Conservation (phyloP, 2,888 invertebrate genomes). For the Parnassius apollo region DNA sequence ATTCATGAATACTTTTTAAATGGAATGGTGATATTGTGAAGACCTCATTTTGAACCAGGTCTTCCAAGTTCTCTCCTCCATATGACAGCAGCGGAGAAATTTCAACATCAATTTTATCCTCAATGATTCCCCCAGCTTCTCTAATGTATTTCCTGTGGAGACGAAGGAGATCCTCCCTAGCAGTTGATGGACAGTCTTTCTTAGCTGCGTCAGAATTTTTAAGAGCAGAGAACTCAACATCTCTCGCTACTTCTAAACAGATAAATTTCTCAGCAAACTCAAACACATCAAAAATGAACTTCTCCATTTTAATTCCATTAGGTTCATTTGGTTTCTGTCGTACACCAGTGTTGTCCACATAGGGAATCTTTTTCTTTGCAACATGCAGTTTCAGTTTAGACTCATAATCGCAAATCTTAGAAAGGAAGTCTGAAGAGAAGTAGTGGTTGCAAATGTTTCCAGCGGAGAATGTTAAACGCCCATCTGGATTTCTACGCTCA, state of each 20-base stretch:
- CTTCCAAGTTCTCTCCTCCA: conserved; percentile 91
- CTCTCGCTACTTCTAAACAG: conserved; percentile 94
- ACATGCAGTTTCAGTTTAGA: conserved; percentile 92
- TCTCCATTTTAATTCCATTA: conserved; percentile 99
- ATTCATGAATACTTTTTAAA: conserved; percentile 71
- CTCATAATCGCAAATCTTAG: conserved; percentile 87
- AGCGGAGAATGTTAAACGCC: conserved; percentile 93
- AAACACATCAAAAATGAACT: conserved; percentile 99
- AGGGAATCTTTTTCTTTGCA: conserved; percentile 98
- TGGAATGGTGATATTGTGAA: conserved; percentile 84
- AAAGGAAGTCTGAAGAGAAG: conserved; percentile 93
- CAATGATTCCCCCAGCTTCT: conserved; percentile 89
- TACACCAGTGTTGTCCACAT: conserved; percentile 86
- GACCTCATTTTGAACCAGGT: conserved; percentile 83
- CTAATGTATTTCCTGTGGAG: conserved; percentile 90
- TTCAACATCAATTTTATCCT: conserved; percentile 87
- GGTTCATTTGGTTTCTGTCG: conserved; percentile 88
- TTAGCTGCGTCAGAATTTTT: conserved; percentile 95
- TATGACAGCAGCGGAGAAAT: conserved; percentile 95
- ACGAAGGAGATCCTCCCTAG: conserved; percentile 87
- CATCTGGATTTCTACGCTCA: conserved; percentile 87
- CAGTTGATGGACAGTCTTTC: conserved; percentile 95
- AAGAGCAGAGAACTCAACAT: conserved; percentile 97
- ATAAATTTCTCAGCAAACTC: conserved; percentile 94
- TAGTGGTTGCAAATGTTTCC: conserved; percentile 99